Evolutionary conservation across 1,140 invertebrate species (phyloP), one percentile per base, ranked within the genome.

Genomic region (Planococcus citri): DNA sequence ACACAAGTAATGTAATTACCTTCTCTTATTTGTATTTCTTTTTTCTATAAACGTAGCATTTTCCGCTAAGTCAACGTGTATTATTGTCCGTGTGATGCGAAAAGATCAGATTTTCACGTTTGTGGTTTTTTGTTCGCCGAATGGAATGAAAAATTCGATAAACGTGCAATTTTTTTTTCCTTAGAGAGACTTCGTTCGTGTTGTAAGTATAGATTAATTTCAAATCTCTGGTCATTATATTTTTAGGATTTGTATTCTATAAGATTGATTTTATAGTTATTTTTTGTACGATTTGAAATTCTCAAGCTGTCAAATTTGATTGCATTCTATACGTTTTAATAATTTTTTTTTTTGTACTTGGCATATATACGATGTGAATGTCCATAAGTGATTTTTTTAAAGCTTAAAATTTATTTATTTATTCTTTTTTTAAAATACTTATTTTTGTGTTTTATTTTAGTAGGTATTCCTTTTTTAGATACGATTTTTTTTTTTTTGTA

Each of bases 181-280:
- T 33, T 33, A 33, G 29, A 33, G 29, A 33, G 4, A n/a, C n/a
- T n/a, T n/a, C n/a, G n/a, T 33, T 33, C 29, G 12, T 33, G 29
- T 33, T 33, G 29, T 33, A n/a, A n/a, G n/a, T n/a, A 33, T 51
- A 51, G 41, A 51, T 51, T 51, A 51, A 51, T 51, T 51, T 51
- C 41, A 51, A 51, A 51, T 51, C 41, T 51, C 41, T 51, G 41
- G 41, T 51, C 41, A 51, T 51, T 51, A 51, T 51, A 51, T 9
- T 51, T 51, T 17, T 51, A 20, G 6, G 17, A 51, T 9, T 51
- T 17, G 10, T 51, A 17, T 51, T 51, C n/a, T n/a, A 51, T 51
- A 51, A 17, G 41, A 17, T 51, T 51, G 6, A 51, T 51, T 51
- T 14, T 51, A 17, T 51, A 51, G 41, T 17, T 51, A n/a, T n/a